Evolutionary conservation across 1,140 invertebrate species (phyloP).

Genomic region (Agraylea sexmaculata): DNA sequence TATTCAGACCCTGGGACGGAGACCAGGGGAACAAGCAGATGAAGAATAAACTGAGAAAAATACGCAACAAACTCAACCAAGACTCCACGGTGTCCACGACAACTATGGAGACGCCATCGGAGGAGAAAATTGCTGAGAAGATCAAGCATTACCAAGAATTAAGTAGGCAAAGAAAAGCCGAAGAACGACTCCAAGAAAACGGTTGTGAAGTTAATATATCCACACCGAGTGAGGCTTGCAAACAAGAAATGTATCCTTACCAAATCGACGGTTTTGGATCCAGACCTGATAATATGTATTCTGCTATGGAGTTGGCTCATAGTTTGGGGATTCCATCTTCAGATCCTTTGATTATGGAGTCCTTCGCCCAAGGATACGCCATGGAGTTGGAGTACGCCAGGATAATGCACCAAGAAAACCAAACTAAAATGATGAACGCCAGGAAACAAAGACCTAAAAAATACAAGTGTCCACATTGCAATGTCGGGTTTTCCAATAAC

Average conservation of each 20-base stretch:
- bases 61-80: slow-evolving; percentile 35
- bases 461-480: slow-evolving; percentile 77
- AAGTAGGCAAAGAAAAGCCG: no score
- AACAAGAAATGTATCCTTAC: no score
- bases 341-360: slow-evolving; percentile 39
- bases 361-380: slow-evolving; percentile 42
- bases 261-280: no score
- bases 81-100: slow-evolving; percentile 43
- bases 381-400: slow-evolving; percentile 54
- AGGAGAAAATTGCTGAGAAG: neutral
- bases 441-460: slow-evolving; percentile 77
- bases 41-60: slow-evolving; percentile 34
- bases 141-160: no score
- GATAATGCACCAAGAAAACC: slow-evolving; percentile 51
- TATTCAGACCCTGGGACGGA: slow-evolving; percentile 39
- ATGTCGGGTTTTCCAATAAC: slow-evolving; percentile 85
- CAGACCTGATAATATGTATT: no score
- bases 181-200: no score
- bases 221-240: no score
- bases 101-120: slow-evolving; percentile 25
- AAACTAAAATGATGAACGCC: slow-evolving; percentile 46
- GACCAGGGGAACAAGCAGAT: slow-evolving; percentile 28
- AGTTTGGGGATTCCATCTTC: slow-evolving; percentile 36
- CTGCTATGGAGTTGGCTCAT: slow-evolving; percentile 38
- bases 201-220: no score